These are phyloP conservation scores for Tragulus kanchil DNA, from an alignment of 2,113 vertebrate genomes.

Conservation along the genomic window DNA sequence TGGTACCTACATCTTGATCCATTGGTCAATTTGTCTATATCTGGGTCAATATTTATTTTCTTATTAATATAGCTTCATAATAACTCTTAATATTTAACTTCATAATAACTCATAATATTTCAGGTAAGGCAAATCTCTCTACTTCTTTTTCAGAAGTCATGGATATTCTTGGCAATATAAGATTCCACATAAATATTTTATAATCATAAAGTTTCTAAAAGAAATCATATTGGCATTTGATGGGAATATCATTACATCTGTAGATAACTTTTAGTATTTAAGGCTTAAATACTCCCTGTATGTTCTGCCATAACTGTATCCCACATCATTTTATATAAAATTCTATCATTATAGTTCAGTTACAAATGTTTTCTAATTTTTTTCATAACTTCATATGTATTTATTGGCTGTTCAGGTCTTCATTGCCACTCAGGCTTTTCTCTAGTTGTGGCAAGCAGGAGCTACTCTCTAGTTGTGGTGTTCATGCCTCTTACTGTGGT, in stretches of 20 bases:
- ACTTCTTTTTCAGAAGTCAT: not conserved
- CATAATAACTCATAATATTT: not conserved
- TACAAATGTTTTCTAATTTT: constrained; percentile 29
- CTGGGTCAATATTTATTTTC: not conserved
- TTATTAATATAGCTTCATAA: not conserved
- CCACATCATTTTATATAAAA: not conserved
- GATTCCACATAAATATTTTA: constrained; percentile 31
- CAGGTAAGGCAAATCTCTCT: not conserved
- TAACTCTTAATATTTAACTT: not conserved
- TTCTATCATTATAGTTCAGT: not conserved
- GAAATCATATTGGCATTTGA: not conserved
- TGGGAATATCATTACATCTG: not conserved
- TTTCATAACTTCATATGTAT: not conserved
- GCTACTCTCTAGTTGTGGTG: too few species aligned
- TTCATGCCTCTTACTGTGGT: too few species aligned
- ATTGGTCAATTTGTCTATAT: not conserved
- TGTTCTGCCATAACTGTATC: not conserved
- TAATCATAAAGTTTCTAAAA: not conserved
- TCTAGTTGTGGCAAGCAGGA: too few species aligned
- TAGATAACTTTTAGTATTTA: constrained; percentile 14
- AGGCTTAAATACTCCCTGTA: not conserved
- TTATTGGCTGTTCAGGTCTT: too few species aligned
- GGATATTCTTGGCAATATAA: not conserved
- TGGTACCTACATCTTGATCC: not conserved
- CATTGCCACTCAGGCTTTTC: too few species aligned